These are phyloP conservation scores for Chrysolina haemoptera DNA, from an alignment of 2,888 invertebrate genomes.

Conservation along the genomic window DNA sequence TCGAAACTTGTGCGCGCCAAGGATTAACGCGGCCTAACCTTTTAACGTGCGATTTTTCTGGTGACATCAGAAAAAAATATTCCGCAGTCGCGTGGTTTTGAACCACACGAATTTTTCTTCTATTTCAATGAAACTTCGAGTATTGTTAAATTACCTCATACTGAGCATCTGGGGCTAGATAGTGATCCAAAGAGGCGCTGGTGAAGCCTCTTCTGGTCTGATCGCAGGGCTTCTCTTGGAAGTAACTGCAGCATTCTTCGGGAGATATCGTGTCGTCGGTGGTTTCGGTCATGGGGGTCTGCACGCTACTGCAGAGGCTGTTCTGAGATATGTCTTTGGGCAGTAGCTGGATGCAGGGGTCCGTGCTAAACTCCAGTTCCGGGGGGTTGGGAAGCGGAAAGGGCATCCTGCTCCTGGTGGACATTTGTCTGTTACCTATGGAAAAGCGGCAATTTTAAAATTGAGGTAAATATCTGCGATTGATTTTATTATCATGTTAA, in stretches of 20 bases:
- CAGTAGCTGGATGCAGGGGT: conserved; percentile 60
- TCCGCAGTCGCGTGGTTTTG: no score
- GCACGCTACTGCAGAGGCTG: conserved; percentile 67
- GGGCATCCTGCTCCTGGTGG: conserved; percentile 74
- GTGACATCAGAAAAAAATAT: no score
- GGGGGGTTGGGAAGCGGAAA: conserved; percentile 71
- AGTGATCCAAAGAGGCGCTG: conserved; percentile 50
- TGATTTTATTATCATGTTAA: no score
- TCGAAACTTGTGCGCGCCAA: no score
- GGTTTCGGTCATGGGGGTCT: conserved; percentile 68
- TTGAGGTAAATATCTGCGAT: no score
- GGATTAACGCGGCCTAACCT: no score
- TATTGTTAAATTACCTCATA: conserved; percentile 69
- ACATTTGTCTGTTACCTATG: conserved; percentile 71
- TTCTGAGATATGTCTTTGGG: conserved; percentile 66
- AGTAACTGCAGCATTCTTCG: conserved; percentile 65
- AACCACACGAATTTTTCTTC: no score
- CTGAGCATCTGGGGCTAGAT: conserved; percentile 75
- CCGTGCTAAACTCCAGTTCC: conserved; percentile 60
- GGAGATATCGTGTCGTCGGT: conserved; percentile 67
- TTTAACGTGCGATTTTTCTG: no score
- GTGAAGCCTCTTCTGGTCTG: conserved; percentile 54
- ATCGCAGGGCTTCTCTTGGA: conserved; percentile 60
- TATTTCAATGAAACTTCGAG: no score
- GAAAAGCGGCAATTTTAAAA: neutral